These are phyloP conservation scores for Castor canadensis DNA, from an alignment of 2,113 vertebrate genomes.

Conservation along the genomic window DNA sequence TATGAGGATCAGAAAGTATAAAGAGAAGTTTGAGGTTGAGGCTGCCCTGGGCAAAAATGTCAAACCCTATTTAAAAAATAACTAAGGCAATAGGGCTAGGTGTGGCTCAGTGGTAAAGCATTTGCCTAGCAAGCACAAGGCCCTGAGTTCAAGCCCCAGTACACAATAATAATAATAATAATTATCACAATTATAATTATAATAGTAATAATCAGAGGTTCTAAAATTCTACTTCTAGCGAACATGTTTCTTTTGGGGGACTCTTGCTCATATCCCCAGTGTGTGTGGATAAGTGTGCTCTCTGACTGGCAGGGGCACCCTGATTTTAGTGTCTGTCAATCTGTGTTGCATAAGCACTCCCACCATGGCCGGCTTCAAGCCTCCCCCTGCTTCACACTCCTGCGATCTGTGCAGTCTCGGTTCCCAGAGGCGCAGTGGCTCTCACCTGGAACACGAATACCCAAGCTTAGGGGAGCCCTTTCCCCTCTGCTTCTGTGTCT, in stretches of 20 bases:
- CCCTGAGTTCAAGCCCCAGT: too few species aligned
- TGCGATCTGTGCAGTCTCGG: fast-evolving
- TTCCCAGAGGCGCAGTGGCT: fast-evolving
- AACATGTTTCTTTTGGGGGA: neutral
- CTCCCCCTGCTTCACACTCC: too few species aligned
- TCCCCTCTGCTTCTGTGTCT: neutral
- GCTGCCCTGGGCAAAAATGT: too few species aligned
- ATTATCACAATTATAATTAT: too few species aligned
- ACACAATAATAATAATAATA: too few species aligned
- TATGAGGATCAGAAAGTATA: too few species aligned
- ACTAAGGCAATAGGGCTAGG: too few species aligned
- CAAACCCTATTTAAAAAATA: too few species aligned
- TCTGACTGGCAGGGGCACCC: fast-evolving
- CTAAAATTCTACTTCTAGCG: neutral
- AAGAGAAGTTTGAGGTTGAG: too few species aligned
- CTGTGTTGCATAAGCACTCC: neutral
- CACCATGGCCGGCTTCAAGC: neutral
- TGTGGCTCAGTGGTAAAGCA: too few species aligned
- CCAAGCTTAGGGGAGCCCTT: neutral
- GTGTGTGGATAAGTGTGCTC: neutral
- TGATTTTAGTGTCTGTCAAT: neutral
- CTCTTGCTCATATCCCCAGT: neutral
- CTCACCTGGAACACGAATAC: neutral
- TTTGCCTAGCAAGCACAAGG: too few species aligned
- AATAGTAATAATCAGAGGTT: neutral